A percentile compares a stretch with the other conserved stretches of the same genome.
phyloP scores from a whole-genome alignment of 1,140 invertebrate species.

The Yoshiicerus persimilis region DNA sequence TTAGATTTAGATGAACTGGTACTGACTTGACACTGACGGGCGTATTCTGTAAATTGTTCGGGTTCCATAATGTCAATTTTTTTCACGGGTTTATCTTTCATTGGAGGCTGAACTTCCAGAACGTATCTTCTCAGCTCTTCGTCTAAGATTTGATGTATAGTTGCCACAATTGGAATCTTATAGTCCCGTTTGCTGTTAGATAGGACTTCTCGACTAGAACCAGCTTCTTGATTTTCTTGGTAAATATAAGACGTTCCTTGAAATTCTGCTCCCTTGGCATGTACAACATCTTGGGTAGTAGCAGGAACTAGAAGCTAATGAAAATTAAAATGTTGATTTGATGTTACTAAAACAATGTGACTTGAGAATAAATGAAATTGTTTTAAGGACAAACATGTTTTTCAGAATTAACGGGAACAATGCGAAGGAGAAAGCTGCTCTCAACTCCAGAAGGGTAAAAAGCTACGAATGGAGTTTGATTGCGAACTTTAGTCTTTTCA shows the following conservation, averaged over 20 bases:
- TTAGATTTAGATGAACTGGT: neutral
- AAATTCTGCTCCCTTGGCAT: neutral
- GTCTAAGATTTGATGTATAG: neutral
- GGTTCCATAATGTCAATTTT: neutral
- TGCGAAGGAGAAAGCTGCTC: neutral
- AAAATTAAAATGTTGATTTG: too few species aligned
- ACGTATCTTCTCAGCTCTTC: neutral
- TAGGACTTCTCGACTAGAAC: neutral
- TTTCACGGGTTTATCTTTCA: neutral
- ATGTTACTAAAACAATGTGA: neutral
- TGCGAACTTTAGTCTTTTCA: conserved; percentile 22
- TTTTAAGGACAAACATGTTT: neutral
- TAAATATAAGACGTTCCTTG: neutral
- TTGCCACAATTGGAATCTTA: conserved; percentile 24
- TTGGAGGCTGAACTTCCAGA: neutral
- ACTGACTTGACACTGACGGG: neutral
- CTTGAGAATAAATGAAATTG: neutral
- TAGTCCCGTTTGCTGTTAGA: neutral
- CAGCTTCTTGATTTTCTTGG: neutral
- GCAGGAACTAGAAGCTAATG: neutral
- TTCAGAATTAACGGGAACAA: neutral
- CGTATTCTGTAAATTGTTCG: neutral
- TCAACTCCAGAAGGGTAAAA: conserved; percentile 25
- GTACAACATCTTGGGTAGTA: neutral
- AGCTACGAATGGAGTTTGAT: conserved; percentile 41